Percentiles rank a stretch among this genome's conserved stretches.
These are phyloP conservation scores for Gymnothorax javanicus DNA, from an alignment of 2,797 vertebrate species.

Conservation along the genomic window DNA sequence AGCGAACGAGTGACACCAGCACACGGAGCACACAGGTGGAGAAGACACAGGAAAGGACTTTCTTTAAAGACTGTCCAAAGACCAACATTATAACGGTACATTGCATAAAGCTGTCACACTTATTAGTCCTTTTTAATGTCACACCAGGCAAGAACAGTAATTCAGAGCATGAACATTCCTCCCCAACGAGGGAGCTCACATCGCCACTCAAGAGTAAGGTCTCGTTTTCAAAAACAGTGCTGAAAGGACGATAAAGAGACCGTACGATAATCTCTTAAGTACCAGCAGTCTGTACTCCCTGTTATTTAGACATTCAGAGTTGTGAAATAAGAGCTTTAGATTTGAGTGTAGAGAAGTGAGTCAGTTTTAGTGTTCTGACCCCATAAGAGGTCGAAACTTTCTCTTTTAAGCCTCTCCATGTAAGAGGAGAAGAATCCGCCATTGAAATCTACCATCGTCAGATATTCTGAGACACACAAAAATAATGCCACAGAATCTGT, in stretches of 20 bases:
- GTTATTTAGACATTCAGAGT: background rate
- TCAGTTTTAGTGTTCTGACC: background rate
- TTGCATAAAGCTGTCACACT: no score
- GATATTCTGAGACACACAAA: conserved; percentile 8
- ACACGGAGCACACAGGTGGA: no score
- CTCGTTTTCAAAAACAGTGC: background rate
- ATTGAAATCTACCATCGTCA: conserved; percentile 17
- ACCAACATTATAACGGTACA: no score
- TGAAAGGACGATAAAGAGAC: background rate
- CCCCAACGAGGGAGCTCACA: background rate
- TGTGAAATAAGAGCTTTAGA: background rate
- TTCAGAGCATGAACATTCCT: background rate
- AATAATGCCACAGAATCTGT: background rate
- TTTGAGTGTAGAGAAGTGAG: conserved; percentile 2
- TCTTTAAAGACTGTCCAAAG: no score
- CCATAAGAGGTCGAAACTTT: background rate
- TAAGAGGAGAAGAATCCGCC: conserved; percentile 15
- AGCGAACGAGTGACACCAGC: no score
- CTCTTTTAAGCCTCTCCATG: background rate
- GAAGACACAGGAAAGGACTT: no score
- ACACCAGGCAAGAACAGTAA: background rate
- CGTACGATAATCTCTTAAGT: background rate
- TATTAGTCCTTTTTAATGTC: background rate
- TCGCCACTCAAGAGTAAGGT: background rate
- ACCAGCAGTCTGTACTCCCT: background rate